A percentile compares a stretch with the other conserved stretches of the same genome.
phyloP scores from a whole-genome alignment of 1,140 invertebrate genomes.

The Mesaphorura yosii region DNA sequence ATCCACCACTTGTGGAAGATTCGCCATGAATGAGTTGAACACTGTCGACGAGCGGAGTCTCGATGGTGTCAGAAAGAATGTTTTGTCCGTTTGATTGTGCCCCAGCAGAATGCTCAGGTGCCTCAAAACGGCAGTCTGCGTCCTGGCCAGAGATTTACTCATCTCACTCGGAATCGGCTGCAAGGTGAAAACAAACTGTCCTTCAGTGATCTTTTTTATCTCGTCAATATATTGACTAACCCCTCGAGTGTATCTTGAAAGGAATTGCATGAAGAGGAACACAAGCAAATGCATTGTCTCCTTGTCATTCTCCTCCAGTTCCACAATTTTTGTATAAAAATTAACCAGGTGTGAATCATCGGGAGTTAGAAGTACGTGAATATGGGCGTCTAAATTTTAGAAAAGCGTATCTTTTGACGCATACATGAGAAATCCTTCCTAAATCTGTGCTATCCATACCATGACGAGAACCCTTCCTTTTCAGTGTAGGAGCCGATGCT shows the following conservation, averaged over 20 bases:
- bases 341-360: constrained; percentile 56
- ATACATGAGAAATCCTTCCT: too few species aligned
- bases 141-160: constrained; percentile 62
- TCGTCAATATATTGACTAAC: too few species aligned
- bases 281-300: constrained; percentile 93
- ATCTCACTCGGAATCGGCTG: constrained; percentile 65
- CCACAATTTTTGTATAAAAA: constrained; percentile 66
- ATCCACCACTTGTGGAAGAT: constrained; percentile 76
- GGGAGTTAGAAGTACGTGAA: constrained; percentile 52
- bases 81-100: constrained; percentile 79
- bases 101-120: constrained; percentile 88
- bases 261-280: constrained; percentile 89
- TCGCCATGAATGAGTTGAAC: constrained; percentile 89
- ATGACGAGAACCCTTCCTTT: constrained; percentile 81
- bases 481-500: constrained; percentile 75
- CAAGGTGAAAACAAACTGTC: constrained; percentile 21
- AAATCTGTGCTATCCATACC: constrained; percentile 54
- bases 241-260: constrained; percentile 57
- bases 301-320: constrained; percentile 85
- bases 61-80: constrained; percentile 78
- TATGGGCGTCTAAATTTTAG: constrained; percentile 55
- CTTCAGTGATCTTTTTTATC: constrained; percentile 1
- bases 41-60: constrained; percentile 77
- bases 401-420: too few species aligned
- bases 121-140: constrained; percentile 74